Base-by-base conservation (phyloP, 2,113 vertebrate species). In the Percopsis transmontana region DNA sequence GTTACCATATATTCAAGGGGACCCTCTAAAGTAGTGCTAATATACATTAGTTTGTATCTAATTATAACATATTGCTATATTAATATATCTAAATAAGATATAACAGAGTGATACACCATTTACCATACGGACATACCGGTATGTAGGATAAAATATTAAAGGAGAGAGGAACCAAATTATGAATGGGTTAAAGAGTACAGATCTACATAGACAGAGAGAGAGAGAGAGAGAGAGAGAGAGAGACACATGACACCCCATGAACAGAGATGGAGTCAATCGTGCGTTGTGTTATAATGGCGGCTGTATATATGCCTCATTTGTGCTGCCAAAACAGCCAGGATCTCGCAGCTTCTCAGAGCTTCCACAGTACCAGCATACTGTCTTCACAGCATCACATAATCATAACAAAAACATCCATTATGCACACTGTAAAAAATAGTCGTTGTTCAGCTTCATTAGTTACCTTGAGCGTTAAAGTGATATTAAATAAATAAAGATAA, bases 281-380 rank as follows among this genome's bases (percentile, higher is more conserved):
- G 72, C 77, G 79, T 82, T 52, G 33, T 66, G 53, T 61, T 59
- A 78, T 85, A 81, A 81, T 57, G 74, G 73, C 76, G 47, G 62
- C 20, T 44, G 58, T 40, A 76, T 86, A 81, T 86, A 70, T 84
- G 81, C 81, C 68, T 84, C 83, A 85, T 84, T 85, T 84, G 66
- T 70, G 58, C 64, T 63, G 33, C 67, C 53, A 62, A 70, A 82
- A 63, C 71, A 74, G 58, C 16, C 57, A 38, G 48, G 33, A 75
- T 69, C 70, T 70, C 68, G 1, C 70, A 68, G 84, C 59, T 18
- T 38, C 60, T 38, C 24, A 11, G 42, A 54, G 62, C 50, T 65
- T 77, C 60, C 23, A 23, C 53, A 19, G 38, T 23, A 48, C 51
- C 66, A 58, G 63, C 70, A 18, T 76, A 70, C 4, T 45, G 72